phyloP scores from a whole-genome alignment of 2,113 vertebrate genomes.

The Piprites chloris region DNA sequence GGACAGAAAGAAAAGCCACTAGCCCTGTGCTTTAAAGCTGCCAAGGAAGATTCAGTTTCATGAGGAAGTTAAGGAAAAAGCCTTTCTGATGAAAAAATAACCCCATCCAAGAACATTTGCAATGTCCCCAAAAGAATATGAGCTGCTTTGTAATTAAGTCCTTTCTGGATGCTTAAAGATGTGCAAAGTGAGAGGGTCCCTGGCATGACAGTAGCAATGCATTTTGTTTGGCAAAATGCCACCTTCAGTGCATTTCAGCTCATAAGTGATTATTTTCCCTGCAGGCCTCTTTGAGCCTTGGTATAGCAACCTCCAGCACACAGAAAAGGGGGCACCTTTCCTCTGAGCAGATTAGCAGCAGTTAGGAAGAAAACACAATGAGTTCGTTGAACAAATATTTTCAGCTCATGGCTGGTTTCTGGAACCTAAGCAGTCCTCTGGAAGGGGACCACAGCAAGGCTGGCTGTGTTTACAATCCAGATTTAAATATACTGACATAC shows the following conservation, averaged over 20 bases:
- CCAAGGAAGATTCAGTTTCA: neutral
- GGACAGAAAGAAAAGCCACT: neutral
- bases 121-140: neutral
- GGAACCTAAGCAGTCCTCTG: neutral
- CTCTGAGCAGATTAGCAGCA: neutral
- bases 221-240: constrained; percentile 2
- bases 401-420: neutral
- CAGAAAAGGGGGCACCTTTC: neutral
- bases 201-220: neutral
- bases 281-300: neutral
- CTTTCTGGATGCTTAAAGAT: neutral
- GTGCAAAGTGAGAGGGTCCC: neutral
- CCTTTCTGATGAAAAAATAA: neutral
- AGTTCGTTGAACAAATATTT: neutral
- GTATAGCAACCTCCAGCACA: neutral
- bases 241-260: neutral
- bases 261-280: constrained; percentile 5
- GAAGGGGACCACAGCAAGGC: neutral
- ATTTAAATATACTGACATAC: neutral
- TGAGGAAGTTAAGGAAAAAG: neutral
- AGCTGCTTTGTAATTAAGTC: neutral
- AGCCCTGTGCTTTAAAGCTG: neutral
- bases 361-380: neutral
- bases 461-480: neutral
- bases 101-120: neutral